Evolutionary conservation across 2,113 vertebrate genomes (phyloP).

Genomic region (Gymnobelideus leadbeateri): DNA sequence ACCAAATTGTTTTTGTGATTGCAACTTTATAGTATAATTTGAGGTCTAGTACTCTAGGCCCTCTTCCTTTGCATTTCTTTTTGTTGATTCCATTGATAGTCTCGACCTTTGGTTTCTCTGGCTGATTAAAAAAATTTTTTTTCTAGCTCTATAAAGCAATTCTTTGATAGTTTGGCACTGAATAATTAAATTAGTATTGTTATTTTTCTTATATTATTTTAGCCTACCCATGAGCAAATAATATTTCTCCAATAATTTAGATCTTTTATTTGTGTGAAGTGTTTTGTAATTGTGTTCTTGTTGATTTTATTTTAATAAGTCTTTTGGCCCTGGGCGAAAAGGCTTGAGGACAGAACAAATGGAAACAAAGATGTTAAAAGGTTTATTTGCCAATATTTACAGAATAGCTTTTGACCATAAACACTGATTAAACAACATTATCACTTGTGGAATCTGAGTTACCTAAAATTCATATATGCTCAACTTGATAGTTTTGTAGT

Average conservation of each 20-base stretch:
- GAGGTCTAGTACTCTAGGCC: too few species aligned
- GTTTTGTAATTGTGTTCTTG: not conserved
- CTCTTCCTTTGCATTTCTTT: too few species aligned
- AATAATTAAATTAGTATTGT: not conserved
- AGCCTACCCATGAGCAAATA: not conserved
- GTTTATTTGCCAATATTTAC: not conserved
- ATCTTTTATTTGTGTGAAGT: not conserved
- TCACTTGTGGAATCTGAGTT: not conserved
- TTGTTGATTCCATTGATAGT: too few species aligned
- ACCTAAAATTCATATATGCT: constrained; percentile 8
- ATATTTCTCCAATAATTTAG: not conserved
- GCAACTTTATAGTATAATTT: too few species aligned
- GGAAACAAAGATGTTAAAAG: not conserved
- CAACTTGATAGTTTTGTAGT: not conserved
- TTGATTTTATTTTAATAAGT: not conserved
- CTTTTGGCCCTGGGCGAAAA: not conserved
- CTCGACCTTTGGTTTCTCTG: too few species aligned
- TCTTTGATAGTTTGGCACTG: not conserved
- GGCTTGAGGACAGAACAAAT: not conserved
- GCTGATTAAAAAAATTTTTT: not conserved
- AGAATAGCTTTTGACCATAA: not conserved
- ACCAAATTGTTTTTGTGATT: too few species aligned
- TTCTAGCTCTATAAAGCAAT: not conserved
- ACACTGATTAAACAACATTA: not conserved
- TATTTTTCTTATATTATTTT: not conserved